Base-by-base conservation (phyloP, 2,888 invertebrate genomes). In the Drosophila mulleri region DNA sequence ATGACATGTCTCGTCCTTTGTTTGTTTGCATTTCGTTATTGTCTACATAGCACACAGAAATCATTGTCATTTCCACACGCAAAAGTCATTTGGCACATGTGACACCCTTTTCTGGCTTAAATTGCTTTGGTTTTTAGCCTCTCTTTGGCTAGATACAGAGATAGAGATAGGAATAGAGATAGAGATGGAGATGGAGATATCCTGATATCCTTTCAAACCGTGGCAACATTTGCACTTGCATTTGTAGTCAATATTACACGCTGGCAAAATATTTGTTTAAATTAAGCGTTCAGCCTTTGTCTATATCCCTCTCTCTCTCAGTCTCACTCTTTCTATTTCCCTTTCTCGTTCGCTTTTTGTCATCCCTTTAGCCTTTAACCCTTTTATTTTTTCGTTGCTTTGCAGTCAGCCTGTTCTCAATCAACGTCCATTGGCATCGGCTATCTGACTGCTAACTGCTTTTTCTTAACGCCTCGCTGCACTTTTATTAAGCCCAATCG, bases 201-300 rank as follows among this genome's bases (percentile, higher is more conserved):
- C 23, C 45, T 44, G 29, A 50, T 70, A 88, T 85, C 84, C 87
- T 77, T 85, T 88, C 83, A 79, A 88, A 76, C 82, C 88, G 88
- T 91, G 91, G 88, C 89, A 90, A 90, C 91, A 91, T 91, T 91
- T 91, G 91, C 91, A 91, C 89, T 82, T 80, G 85, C 91, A 77
- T 91, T 91, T 82, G 81, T 88, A 90, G 85, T 88, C 82, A 82
- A 91, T 88, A 86, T 86, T 83, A 87, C 82, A 87, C 77, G 79
- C 78, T 80, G 67, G 72, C 89, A 73, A 85, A 82, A 82, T 86
- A 75, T 90, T 83, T 83, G 79, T 77, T 83, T 78, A 81, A 79
- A 80, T 80, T 76, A 74, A 81, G 78, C 63, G 75, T 62, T 69
- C 14, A 11, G 26, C n/a, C 39, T 29, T 26, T 5, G 37, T 11